Evolutionary conservation across 2,113 vertebrate genomes (phyloP).

Genomic region (Emydura subglobosa): DNA sequence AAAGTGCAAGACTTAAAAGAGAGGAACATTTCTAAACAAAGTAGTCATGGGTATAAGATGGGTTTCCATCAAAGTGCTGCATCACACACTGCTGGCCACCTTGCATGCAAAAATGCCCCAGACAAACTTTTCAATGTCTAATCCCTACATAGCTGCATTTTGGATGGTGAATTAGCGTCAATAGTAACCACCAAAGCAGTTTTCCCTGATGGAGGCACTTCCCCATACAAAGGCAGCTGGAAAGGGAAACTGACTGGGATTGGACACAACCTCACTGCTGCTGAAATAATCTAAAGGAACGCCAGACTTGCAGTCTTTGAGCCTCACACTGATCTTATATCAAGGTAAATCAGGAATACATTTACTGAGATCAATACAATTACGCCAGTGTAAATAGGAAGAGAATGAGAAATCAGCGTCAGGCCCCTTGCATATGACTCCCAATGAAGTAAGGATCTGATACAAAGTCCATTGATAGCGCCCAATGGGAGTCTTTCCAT

Average conservation of each 20-base stretch:
- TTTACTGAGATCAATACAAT: background rate
- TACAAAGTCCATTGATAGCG: background rate
- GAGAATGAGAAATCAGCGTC: fast-evolving
- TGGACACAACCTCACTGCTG: background rate
- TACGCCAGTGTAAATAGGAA: background rate
- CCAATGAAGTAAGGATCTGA: background rate
- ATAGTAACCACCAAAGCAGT: background rate
- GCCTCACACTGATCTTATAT: background rate
- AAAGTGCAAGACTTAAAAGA: background rate
- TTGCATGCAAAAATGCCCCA: fast-evolving
- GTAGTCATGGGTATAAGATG: background rate
- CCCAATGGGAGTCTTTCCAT: background rate
- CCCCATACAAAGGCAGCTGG: fast-evolving
- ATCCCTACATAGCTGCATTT: background rate
- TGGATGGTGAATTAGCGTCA: background rate
- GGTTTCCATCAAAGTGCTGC: background rate
- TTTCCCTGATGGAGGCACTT: background rate
- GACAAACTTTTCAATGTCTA: background rate
- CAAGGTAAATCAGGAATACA: background rate
- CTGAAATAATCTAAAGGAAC: background rate
- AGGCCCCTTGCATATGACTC: background rate
- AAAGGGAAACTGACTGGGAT: background rate
- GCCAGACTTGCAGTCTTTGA: background rate
- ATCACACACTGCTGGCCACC: background rate
- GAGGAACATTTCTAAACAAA: background rate